phyloP scores from a whole-genome alignment of 2,888 invertebrate species.

The Troglohyphantes excavatus region DNA sequence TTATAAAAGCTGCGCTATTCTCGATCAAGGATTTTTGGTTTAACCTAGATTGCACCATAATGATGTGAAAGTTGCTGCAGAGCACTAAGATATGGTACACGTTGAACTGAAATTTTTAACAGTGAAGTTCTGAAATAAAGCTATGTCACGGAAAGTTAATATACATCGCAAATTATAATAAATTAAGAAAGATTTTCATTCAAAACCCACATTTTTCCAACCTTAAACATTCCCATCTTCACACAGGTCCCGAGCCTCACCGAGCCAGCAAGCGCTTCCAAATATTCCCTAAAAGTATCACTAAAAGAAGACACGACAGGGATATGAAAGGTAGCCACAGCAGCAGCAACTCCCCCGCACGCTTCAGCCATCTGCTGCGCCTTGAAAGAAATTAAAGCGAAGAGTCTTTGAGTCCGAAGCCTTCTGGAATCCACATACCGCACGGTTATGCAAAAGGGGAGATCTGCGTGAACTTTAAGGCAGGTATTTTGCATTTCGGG shows the following conservation, averaged over 20 bases:
- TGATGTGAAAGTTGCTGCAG: too few relatives aligned
- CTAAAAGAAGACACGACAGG: background rate
- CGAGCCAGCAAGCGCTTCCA: background rate
- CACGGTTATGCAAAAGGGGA: background rate
- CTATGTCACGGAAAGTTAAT: too few relatives aligned
- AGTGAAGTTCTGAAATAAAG: too few relatives aligned
- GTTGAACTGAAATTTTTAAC: too few relatives aligned
- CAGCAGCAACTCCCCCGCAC: constrained; percentile 21
- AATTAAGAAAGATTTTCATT: too few relatives aligned
- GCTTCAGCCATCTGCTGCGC: constrained; percentile 31
- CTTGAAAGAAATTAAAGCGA: constrained; percentile 58
- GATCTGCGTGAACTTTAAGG: constrained; percentile 53
- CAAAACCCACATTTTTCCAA: too few relatives aligned
- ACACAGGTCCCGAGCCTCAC: constrained; percentile 26
- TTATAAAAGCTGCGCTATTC: too few relatives aligned
- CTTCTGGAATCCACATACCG: too few relatives aligned
- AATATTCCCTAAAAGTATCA: background rate
- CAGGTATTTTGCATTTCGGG: constrained; percentile 46
- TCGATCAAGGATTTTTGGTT: too few relatives aligned
- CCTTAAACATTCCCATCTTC: background rate
- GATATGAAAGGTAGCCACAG: constrained; percentile 28
- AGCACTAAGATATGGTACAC: too few relatives aligned
- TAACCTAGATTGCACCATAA: too few relatives aligned
- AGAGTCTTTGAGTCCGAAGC: constrained; percentile 43
- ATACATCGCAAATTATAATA: too few relatives aligned